phyloP scores from a whole-genome alignment of 2,888 invertebrate genomes.

The Criorhina ranunculi region DNA sequence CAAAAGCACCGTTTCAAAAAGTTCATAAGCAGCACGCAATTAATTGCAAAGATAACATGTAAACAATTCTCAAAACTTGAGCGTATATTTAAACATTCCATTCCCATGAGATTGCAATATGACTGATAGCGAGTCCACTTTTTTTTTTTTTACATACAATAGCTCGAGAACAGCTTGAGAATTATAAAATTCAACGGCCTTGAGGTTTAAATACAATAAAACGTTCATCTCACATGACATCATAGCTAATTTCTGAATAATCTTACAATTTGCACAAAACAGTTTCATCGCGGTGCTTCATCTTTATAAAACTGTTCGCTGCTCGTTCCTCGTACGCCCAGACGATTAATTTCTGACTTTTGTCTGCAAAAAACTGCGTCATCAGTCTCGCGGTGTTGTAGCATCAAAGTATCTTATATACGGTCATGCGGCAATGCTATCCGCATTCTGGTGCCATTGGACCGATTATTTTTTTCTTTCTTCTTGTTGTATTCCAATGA shows the following conservation, averaged over 20 bases:
- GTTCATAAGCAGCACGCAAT: no score
- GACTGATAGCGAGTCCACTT: constrained; percentile 7
- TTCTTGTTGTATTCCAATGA: constrained; percentile 11
- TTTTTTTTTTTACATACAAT: neutral
- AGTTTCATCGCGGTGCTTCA: constrained; percentile 28
- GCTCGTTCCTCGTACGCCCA: constrained; percentile 42
- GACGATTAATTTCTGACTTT: constrained; percentile 54
- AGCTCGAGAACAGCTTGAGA: constrained; percentile 13
- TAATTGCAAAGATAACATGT: no score
- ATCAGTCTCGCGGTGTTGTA: constrained; percentile 23
- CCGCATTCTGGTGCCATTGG: constrained; percentile 44
- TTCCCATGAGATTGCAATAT: neutral
- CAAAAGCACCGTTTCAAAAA: no score
- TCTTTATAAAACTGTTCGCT: constrained; percentile 12
- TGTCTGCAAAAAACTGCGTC: constrained; percentile 34
- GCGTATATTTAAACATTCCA: constrained; percentile 3
- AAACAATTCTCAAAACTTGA: neutral
- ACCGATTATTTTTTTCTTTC: constrained; percentile 29
- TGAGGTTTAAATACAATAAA: constrained; percentile 43
- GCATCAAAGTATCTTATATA: constrained; percentile 53
- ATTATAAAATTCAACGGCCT: constrained; percentile 22
- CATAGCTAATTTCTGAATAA: constrained; percentile 54
- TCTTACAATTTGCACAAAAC: constrained; percentile 41
- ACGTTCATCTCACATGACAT: constrained; percentile 22
- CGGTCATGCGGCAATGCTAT: constrained; percentile 46